Evolutionary conservation across 2,888 invertebrate species (phyloP).

Genomic region (Hemicrepidius hirtus): DNA sequence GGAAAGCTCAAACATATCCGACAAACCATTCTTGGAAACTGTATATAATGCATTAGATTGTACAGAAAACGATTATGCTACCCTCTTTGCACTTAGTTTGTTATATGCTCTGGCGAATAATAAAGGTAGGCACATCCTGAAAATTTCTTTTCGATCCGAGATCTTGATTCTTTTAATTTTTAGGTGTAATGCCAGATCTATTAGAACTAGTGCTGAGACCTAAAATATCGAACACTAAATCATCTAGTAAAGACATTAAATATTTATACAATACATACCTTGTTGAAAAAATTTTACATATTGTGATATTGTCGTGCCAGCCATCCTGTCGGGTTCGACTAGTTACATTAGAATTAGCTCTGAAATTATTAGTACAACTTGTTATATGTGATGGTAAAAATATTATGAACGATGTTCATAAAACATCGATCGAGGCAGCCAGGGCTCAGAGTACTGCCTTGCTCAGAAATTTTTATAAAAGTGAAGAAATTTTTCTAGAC

Average conservation of each 20-base stretch:
- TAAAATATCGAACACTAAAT: constrained; percentile 56
- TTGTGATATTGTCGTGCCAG: constrained; percentile 90
- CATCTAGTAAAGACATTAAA: constrained; percentile 65
- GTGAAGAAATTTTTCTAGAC: constrained; percentile 98
- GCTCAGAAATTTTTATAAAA: constrained; percentile 94
- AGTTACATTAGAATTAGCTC: constrained; percentile 92
- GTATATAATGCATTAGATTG: constrained; percentile 91
- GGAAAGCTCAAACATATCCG: constrained; percentile 72
- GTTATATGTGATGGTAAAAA: constrained; percentile 76
- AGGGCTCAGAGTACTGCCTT: constrained; percentile 88
- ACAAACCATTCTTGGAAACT: constrained; percentile 91
- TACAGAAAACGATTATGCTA: constrained; percentile 94
- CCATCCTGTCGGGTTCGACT: constrained; percentile 93
- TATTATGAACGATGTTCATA: constrained; percentile 80
- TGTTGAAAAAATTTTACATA: constrained; percentile 88
- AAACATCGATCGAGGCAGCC: constrained; percentile 81
- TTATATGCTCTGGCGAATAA: constrained; percentile 96
- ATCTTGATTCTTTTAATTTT: constrained; percentile 47
- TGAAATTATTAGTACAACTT: constrained; percentile 85
- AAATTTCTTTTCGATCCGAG: too few species aligned
- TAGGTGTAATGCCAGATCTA: constrained; percentile 89
- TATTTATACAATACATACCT: constrained; percentile 86
- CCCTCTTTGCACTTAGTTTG: constrained; percentile 92
- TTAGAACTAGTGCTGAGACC: constrained; percentile 86
- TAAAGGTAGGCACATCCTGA: constrained; percentile 79